A percentile compares a stretch with the other conserved stretches of the same genome.
phyloP scores from a whole-genome alignment of 2,797 vertebrate genomes.

The Hydrocynus forskahlii region DNA sequence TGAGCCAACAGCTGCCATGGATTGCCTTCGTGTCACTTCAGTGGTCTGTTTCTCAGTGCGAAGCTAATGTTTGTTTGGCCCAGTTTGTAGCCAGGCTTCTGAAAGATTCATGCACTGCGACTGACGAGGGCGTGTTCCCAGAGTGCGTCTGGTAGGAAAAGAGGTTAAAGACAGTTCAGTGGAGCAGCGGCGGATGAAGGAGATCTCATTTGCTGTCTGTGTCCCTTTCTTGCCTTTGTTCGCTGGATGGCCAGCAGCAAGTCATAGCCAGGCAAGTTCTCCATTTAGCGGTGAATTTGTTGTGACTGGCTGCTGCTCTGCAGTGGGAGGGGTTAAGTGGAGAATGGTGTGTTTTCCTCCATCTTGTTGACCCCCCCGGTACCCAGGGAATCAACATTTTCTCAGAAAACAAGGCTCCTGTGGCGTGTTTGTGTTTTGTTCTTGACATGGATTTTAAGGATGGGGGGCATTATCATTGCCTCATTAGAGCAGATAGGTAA shows the following conservation, averaged over 20 bases:
- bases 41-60: not conserved
- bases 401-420: not conserved
- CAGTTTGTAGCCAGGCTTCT: slow-evolving; percentile 24
- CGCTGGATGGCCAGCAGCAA: slow-evolving; percentile 1
- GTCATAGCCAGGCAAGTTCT: not conserved
- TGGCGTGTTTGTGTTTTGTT: not conserved
- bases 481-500: not conserved
- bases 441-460: not conserved
- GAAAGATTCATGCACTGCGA: slow-evolving; percentile 33
- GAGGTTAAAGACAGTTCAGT: slow-evolving; percentile 60
- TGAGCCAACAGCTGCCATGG: not conserved
- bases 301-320: slow-evolving; percentile 5
- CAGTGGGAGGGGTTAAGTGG: slow-evolving; percentile 11
- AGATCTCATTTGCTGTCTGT: slow-evolving; percentile 45
- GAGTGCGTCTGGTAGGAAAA: slow-evolving; percentile 33
- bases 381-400: not conserved
- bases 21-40: not conserved
- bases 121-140: slow-evolving; percentile 1
- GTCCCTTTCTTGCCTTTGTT: slow-evolving; percentile 12
- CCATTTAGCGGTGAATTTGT: not conserved
- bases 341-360: not conserved
- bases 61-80: slow-evolving; percentile 25
- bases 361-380: not conserved
- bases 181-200: slow-evolving; percentile 38
- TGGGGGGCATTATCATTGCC: not conserved